Evolutionary conservation across 2,113 vertebrate species (phyloP).

Genomic region (Ageneiosus marmoratus): DNA sequence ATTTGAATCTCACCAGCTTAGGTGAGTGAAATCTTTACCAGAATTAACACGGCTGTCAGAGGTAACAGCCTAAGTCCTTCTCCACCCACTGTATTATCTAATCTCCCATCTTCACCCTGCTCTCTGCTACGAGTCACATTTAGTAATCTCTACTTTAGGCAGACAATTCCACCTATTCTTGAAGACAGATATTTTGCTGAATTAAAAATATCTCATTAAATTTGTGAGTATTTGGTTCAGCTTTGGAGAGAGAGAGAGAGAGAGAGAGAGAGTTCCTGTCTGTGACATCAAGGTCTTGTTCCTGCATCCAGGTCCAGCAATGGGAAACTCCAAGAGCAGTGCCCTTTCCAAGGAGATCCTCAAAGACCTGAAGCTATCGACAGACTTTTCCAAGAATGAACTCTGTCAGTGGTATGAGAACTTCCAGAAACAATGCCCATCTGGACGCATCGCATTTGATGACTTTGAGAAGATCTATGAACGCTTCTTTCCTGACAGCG

Average conservation of each 20-base stretch:
- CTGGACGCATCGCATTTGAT: conserved; percentile 78
- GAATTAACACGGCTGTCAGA: conserved; percentile 70
- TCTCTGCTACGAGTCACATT: conserved; percentile 9
- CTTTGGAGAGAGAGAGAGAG: neutral
- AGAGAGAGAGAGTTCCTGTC: neutral
- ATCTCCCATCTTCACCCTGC: conserved; percentile 22
- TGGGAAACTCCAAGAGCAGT: conserved; percentile 88
- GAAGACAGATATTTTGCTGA: neutral
- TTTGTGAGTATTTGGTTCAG: neutral
- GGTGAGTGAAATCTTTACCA: conserved; percentile 72
- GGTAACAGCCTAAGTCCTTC: conserved; percentile 58
- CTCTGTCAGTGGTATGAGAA: conserved; percentile 87
- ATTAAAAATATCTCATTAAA: neutral
- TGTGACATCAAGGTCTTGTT: neutral
- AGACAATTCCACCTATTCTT: conserved; percentile 1
- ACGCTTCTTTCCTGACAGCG: conserved; percentile 87
- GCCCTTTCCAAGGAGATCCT: conserved; percentile 88
- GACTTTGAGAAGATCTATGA: conserved; percentile 91
- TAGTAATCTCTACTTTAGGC: neutral
- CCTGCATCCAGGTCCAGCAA: conserved; percentile 52
- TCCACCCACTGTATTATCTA: conserved; percentile 47
- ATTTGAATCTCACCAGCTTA: conserved; percentile 64
- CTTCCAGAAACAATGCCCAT: conserved; percentile 86
- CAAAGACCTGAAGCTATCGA: conserved; percentile 86
- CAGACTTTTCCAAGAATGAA: conserved; percentile 82